These are phyloP conservation scores for Myopa testacea DNA, from an alignment of 2,888 invertebrate species.

Conservation along the genomic window DNA sequence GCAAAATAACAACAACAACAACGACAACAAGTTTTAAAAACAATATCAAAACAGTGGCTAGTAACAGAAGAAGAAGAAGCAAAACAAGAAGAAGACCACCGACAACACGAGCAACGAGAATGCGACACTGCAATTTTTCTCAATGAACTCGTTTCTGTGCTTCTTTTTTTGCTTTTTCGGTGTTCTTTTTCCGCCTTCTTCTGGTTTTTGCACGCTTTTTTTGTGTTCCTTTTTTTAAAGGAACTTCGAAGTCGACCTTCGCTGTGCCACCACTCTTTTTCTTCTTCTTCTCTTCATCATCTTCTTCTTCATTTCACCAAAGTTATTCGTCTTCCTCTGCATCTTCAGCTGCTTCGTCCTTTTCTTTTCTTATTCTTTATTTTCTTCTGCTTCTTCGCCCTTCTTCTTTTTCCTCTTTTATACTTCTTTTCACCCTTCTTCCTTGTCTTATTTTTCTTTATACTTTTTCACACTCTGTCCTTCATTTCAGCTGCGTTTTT, in stretches of 20 bases:
- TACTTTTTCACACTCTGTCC: slow-evolving; percentile 2
- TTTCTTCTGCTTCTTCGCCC: background rate
- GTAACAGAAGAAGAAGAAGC: background rate
- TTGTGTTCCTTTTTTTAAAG: background rate
- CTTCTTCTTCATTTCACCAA: background rate
- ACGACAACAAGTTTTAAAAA: background rate
- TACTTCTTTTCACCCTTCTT: background rate
- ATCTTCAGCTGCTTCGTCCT: background rate
- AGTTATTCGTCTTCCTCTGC: background rate
- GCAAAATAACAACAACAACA: background rate
- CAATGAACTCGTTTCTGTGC: slow-evolving; percentile 22
- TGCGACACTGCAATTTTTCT: slow-evolving; percentile 27
- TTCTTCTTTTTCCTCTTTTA: background rate
- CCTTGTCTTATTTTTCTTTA: background rate
- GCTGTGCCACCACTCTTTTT: background rate
- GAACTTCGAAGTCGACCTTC: background rate
- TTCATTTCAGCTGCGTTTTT: slow-evolving; percentile 12
- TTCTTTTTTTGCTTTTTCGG: background rate
- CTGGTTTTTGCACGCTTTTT: background rate
- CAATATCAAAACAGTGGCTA: background rate
- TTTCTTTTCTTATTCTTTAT: background rate
- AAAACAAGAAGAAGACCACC: background rate
- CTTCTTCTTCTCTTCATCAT: background rate
- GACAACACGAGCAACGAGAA: background rate
- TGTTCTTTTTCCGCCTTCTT: too few species aligned